Evolutionary conservation across 2,888 invertebrate species (phyloP), one percentile per base, ranked within the genome.

Genomic region (Tetragonula carbonaria): DNA sequence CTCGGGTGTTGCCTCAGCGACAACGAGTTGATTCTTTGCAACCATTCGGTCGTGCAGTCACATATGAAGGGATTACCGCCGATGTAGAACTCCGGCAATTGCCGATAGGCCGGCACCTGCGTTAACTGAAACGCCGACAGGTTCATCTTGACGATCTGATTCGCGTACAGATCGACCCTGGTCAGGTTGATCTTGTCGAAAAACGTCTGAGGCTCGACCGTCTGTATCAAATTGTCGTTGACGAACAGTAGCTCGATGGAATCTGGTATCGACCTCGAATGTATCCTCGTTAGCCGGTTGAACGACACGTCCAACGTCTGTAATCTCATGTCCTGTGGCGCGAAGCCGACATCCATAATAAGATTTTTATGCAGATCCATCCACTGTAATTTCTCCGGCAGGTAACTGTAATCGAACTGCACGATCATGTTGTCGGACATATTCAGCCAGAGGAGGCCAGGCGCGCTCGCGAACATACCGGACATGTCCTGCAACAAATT

Each of bases 11-110:
- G 98, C 80, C 98, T 95, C 78, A 98, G 95, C 92, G 97, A 97
- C 90, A 97, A 95, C 94, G 97, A 97, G 95, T 98, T 98, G 94
- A 98, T 98, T 91, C 98, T 96, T 94, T 98, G 98, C 92, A 99
- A 95, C 99, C 99, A 99, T 94, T 98, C 98, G 96, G 98, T 98
- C 90, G 98, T 98, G 95, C 99, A 99, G 94, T 98, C 98, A 94
- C 99, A 99, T 92, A 97, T 97, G 94, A 98, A 98, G 62, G 98
- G 99, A 95, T 99, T 99, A 76, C 98, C 98, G 62, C 98, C 98
- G 86, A 99, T 97, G 95, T 98, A 98, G 95, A 99, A 98, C 95
- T 98, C 98, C 21, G 98, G 98, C 88, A 98, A 95, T 77, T 97
- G 95, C 82, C 97, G 96, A 86, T 97, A 96, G 81, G 96, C 96